A percentile compares a stretch with the other conserved stretches of the same genome.
Evolutionary conservation across 2,888 invertebrate species (phyloP).

Genomic region (Didymodactylos carnosus): DNA sequence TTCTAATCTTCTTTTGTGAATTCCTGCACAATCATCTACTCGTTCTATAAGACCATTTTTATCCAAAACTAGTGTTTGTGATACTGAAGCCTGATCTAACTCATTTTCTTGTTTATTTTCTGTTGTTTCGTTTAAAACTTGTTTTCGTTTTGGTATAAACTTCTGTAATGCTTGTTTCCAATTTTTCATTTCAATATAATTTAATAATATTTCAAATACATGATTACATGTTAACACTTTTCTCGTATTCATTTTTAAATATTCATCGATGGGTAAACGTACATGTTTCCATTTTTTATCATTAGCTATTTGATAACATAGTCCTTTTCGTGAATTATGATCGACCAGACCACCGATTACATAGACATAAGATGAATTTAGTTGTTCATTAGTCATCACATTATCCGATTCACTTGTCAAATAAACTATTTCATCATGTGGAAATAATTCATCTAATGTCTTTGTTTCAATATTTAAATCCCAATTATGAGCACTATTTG

Average conservation of each 20-base stretch:
- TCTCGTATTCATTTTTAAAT: conserved; percentile 69
- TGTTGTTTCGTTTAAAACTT: neutral
- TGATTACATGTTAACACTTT: conserved; percentile 87
- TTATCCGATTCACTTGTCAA: conserved; percentile 81
- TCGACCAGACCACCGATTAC: conserved; percentile 92
- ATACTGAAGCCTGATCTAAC: neutral
- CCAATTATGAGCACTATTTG: conserved; percentile 46
- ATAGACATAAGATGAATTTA: conserved; percentile 60
- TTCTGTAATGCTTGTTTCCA: conserved; percentile 34
- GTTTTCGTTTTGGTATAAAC: conserved; percentile 32
- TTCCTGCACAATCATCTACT: too few relatives aligned
- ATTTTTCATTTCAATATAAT: conserved; percentile 29
- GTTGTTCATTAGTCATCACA: conserved; percentile 43
- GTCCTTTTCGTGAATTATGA: conserved; percentile 76
- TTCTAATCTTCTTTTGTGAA: neutral
- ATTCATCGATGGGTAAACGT: conserved; percentile 66
- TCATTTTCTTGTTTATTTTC: neutral
- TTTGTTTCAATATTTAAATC: conserved; percentile 23
- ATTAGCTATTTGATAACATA: conserved; percentile 45
- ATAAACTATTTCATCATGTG: conserved; percentile 59
- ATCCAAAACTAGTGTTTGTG: too few relatives aligned
- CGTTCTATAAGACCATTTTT: too few relatives aligned
- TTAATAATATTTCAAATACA: conserved; percentile 38
- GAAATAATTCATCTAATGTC: conserved; percentile 49
- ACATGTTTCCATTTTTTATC: conserved; percentile 55